Evolutionary conservation across 2,888 invertebrate species (phyloP).

Genomic region (Diogma glabrata): DNA sequence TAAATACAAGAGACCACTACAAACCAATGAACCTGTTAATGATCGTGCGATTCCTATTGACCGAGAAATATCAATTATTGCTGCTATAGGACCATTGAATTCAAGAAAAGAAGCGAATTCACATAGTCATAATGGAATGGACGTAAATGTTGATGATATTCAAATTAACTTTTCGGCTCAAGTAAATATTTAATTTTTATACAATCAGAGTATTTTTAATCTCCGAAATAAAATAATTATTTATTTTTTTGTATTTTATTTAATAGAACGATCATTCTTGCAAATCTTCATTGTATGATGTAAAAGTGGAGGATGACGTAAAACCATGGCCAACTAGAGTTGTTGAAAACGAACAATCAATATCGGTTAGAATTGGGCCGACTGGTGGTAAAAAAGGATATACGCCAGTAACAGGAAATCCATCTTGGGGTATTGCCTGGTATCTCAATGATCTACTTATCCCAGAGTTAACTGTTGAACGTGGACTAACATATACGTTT

Average conservation of each 20-base stretch:
- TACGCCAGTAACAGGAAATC: conserved; percentile 64
- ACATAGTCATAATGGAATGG: conserved; percentile 44
- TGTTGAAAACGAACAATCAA: conserved; percentile 46
- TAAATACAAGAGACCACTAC: conserved; percentile 64
- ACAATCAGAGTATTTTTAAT: background rate
- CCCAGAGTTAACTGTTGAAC: conserved; percentile 78
- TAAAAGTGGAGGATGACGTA: conserved; percentile 42
- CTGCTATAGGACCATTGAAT: conserved; percentile 79
- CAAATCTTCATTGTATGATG: conserved; percentile 49
- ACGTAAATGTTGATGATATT: conserved; percentile 45
- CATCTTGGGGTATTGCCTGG: conserved; percentile 87
- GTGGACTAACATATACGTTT: conserved; percentile 78
- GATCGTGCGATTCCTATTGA: conserved; percentile 58
- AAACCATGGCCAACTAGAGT: conserved; percentile 61
- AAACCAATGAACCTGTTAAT: conserved; percentile 59
- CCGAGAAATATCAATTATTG: conserved; percentile 66
- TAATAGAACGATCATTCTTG: conserved; percentile 58
- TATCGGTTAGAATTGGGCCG: conserved; percentile 71
- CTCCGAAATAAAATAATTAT: background rate
- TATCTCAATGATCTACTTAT: conserved; percentile 84
- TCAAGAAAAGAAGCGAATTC: conserved; percentile 70
- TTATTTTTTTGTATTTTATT: background rate
- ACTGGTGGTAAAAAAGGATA: conserved; percentile 73
- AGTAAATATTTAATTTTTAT: conserved; percentile 30
- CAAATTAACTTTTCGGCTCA: conserved; percentile 64